Conservation (phyloP, 2,797 vertebrate genomes). For the Cyprinella venusta region DNA sequence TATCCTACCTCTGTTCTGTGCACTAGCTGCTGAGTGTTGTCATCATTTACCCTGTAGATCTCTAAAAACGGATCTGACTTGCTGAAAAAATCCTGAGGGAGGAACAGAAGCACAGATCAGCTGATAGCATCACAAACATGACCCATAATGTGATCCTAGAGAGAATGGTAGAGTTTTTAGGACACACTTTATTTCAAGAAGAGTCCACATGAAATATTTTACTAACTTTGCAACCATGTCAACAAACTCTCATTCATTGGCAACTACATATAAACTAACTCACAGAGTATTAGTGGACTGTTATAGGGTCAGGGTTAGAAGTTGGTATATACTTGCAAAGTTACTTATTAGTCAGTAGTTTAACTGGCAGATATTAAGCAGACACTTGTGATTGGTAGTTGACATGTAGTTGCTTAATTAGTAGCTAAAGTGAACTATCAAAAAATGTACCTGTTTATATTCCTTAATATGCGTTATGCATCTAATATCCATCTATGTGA, state of each 20-base stretch:
- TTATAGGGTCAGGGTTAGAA: not conserved
- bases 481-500: not conserved
- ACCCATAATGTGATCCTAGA: not conserved
- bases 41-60: constrained; percentile 94
- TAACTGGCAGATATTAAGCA: not conserved
- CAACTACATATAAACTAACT: not conserved
- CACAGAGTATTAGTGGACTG: not conserved
- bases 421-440: not conserved
- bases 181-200: not conserved
- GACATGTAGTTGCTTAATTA: not conserved
- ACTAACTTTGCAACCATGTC: not conserved
- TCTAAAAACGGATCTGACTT: constrained; percentile 98
- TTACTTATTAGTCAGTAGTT: not conserved
- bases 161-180: not conserved
- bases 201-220: not conserved
- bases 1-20: constrained; percentile 92
- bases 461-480: not conserved
- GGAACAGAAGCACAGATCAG: constrained; percentile 9
- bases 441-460: not conserved
- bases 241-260: too few relatives aligned
- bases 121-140: not conserved
- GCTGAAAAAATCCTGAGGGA: constrained; percentile 94
- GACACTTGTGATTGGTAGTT: not conserved
- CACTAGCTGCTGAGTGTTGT: constrained; percentile 93
- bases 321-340: not conserved